Evolutionary conservation across 2,113 vertebrate species (phyloP), one percentile per base, ranked within the genome.

Genomic region (Poicephalus gulielmi): DNA sequence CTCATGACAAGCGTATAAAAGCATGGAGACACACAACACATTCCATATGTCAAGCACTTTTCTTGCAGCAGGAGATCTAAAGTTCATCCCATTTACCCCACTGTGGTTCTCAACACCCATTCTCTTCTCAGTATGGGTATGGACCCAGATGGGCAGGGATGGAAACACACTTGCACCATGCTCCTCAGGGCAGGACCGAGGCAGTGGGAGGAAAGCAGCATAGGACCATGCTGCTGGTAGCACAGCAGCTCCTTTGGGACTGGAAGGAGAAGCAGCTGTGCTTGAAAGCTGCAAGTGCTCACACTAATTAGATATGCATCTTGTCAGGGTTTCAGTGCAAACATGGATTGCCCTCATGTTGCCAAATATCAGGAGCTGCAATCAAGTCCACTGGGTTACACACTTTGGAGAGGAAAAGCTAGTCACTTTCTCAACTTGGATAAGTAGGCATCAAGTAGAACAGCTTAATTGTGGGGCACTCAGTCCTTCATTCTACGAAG

Each of bases 81-180:
- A 39, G 10, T 43, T 66, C 25, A 33, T 39, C 52, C 23, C 15
- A 3, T 84, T 49, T 85, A 67, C 27, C 14, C 13, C 24, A 11
- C 46, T 76, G 41, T 33, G 64, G 28, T 49, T 85, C 43, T 57
- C 27, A 31, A 37, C 25, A 28, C 10, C 11, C 33, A 10, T 41
- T 89, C 64, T 43, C 27, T 43, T 47, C 43, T 39, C 60, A 14
- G 2, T 7, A 5, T 3, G 18, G n/a, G 55, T 30, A 27, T 0
- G 2, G 37, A 70, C 25, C 28, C 68, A 83, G 66, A 63, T 15
- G 18, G 53, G 64, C 28, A 25, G 31, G 13, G 57, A 81, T 57
- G 46, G 74, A 73, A 50, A 31, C 20, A 24, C 39, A 39, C 11
- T 1, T 2, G 2, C 27, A 9, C 30, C 1, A 0, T 9, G 73